Base-by-base conservation (phyloP, 2,113 vertebrate genomes). In the Carassius carassius region DNA sequence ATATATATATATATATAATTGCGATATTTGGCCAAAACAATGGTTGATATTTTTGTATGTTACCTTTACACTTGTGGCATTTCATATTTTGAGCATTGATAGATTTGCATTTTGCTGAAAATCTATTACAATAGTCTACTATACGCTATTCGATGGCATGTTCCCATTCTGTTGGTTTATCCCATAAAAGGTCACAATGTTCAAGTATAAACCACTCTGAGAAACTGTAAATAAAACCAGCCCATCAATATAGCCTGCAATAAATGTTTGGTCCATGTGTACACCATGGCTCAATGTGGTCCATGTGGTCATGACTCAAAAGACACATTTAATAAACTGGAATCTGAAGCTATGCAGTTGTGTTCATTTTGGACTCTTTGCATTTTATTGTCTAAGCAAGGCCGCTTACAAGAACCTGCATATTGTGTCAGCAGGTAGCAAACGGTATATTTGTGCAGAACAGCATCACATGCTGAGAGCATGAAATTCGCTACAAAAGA, bases 331-430 rank as follows among this genome's bases (percentile, higher is more conserved):
- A 29, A 0, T 44, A 11, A 44, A 41, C 41, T 8, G 41, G 8
- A 37, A 5, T 67, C 29, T 0, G 14, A n/a, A 60, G 56, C 1
- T 69, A 69, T 4, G 9, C 41, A 69, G 32, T 70, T 70, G 8
- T 69, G 17, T 51, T 75, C 23, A 75, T 51, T 75, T 1, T 75
- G 14, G 8, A 51, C 23, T 75, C 29, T 54, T 75, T 32, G 16
- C 73, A 29, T 76, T 76, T 76, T 29, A 54, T 76, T 76, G 51
- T 29, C 73, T 11, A 77, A 56, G 16, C 17, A 58, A 78, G n/a
- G 35, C 32, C 16, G 11, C 21, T 78, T 78, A 77, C 25, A 56
- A 19, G 76, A 23, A 78, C n/a, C 32, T 1, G 54, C 32, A 41
- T n/a, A 21, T 60, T 41, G n/a, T 60, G 35, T 78, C 76, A 78